Conservation (phyloP, 64 coral and sea anemone genomes). For the Pachyseris speciosa region DNA sequence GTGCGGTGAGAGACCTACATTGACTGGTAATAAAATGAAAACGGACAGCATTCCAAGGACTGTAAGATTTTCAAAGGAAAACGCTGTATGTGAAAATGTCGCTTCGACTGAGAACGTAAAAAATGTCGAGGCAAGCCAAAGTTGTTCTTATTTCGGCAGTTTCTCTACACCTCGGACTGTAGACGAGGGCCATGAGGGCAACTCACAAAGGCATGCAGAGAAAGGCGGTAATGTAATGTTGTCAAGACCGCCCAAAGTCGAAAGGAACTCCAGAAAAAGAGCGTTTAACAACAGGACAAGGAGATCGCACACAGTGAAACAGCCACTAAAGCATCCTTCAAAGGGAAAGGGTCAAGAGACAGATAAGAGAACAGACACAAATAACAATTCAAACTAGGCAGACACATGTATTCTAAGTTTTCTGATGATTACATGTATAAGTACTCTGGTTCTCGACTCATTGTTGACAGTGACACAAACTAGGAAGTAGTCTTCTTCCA, state of each 20-base stretch:
- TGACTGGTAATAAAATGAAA: background rate
- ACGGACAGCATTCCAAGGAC: background rate
- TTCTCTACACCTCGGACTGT: no score
- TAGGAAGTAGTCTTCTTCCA: no score
- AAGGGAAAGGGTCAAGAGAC: background rate
- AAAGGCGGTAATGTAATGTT: background rate
- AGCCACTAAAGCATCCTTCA: background rate
- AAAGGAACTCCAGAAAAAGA: background rate
- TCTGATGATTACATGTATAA: no score
- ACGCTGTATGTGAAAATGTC: background rate
- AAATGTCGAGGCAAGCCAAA: background rate
- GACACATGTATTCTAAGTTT: no score
- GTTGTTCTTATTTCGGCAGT: background rate
- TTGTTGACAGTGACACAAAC: no score
- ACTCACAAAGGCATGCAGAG: background rate
- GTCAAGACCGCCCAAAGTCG: background rate
- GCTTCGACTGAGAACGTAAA: background rate
- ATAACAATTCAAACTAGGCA: background rate
- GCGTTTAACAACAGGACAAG: background rate
- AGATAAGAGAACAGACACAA: background rate
- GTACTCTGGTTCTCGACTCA: no score
- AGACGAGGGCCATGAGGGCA: background rate
- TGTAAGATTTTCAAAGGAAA: background rate
- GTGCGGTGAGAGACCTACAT: background rate
- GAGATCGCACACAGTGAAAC: background rate